These are phyloP conservation scores for Pelodiscus sinensis DNA, from an alignment of 2,113 vertebrate species.

Conservation along the genomic window DNA sequence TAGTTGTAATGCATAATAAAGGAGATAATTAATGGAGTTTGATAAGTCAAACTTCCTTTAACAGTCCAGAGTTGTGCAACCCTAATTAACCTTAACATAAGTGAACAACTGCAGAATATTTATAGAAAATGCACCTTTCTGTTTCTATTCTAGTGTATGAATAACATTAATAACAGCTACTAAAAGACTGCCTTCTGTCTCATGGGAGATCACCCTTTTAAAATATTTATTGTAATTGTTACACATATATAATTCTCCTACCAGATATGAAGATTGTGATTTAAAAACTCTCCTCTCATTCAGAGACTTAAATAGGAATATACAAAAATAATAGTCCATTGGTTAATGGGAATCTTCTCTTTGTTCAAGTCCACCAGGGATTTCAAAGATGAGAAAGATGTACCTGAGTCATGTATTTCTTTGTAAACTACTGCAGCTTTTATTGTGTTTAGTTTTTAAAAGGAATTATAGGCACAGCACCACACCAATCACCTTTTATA, in stretches of 20 bases:
- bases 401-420: not conserved
- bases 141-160: not conserved
- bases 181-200: not conserved
- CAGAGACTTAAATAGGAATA: not conserved
- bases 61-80: not conserved
- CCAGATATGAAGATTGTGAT: not conserved
- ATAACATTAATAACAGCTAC: slow-evolving; percentile 16
- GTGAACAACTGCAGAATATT: slow-evolving; percentile 44
- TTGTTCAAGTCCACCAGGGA: not conserved
- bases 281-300: not conserved
- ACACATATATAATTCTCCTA: not conserved
- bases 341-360: not conserved
- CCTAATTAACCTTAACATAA: slow-evolving; percentile 7
- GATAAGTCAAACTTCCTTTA: slow-evolving; percentile 13
- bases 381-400: not conserved
- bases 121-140: not conserved
- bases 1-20: not conserved
- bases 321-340: not conserved
- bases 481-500: not conserved
- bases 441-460: not conserved
- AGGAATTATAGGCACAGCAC: not conserved
- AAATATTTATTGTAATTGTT: not conserved
- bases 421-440: not conserved
- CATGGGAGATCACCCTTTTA: not conserved
- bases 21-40: not conserved